Evolutionary conservation across 2,888 invertebrate species (phyloP).

Genomic region (Mimumesa dahlbomi): DNA sequence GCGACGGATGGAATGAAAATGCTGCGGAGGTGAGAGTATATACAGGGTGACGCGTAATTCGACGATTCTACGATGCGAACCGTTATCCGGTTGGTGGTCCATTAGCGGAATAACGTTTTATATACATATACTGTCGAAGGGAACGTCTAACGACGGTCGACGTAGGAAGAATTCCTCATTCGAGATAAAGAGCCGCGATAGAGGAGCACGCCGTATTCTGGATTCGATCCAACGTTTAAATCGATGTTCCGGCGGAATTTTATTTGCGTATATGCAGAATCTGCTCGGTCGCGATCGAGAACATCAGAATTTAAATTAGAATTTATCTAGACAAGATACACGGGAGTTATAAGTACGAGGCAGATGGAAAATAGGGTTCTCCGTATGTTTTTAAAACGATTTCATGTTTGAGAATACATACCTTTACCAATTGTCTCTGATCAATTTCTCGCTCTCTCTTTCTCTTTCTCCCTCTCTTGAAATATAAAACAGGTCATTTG

Average conservation of each 20-base stretch:
- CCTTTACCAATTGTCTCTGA: conserved; percentile 15
- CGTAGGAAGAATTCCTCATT: background rate
- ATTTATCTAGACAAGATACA: conserved; percentile 26
- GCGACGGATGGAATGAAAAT: conserved; percentile 23
- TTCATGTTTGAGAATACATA: conserved; percentile 28
- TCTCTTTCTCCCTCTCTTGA: no score
- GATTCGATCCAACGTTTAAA: conserved; percentile 21
- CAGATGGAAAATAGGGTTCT: conserved; percentile 28
- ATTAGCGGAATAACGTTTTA: no score
- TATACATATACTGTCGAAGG: background rate
- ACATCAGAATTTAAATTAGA: conserved; percentile 50
- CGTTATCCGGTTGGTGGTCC: background rate
- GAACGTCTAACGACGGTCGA: background rate
- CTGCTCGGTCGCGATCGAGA: conserved; percentile 36
- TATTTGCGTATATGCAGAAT: conserved; percentile 31
- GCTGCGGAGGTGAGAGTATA: conserved; percentile 7
- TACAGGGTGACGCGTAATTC: conserved; percentile 19
- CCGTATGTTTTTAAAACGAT: conserved; percentile 10
- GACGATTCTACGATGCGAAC: background rate
- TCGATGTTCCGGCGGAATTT: conserved; percentile 12
- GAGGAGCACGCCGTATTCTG: conserved; percentile 9
- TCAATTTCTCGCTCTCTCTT: conserved; percentile 7
- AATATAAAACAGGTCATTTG: conserved; percentile 27
- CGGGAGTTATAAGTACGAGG: conserved; percentile 14
- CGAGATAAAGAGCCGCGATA: background rate